Evolutionary conservation across 2,113 vertebrate species (phyloP), one percentile per base, ranked within the genome.

Genomic region (Cariama cristata): DNA sequence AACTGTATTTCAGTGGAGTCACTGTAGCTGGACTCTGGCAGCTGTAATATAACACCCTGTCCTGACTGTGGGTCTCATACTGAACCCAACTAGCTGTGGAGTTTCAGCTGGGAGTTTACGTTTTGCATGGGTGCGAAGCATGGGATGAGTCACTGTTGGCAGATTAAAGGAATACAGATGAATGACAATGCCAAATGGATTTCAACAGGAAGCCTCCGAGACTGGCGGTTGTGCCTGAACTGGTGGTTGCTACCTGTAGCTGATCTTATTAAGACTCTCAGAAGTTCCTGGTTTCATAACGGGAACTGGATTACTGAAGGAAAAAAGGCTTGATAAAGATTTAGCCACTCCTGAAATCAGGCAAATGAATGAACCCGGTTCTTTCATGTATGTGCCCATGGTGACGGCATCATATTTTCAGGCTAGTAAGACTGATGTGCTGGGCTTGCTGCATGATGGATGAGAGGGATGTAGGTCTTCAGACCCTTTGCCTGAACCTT

Each of bases 1-100:
- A 97, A 89, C 66, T 73, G 0, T 95, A 96, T 91, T 96, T 95
- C 91, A 94, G 53, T 68, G 76, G 40, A 86, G 44, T 55, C 76
- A 87, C 33, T 0, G 0, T 32, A 52, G 75, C 44, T 68, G 88
- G 60, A 67, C 80, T 64, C 19, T 82, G 88, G 69, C 92, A 95
- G 79, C 40, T 84, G n/a, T 53, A 71, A 91, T 95, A 84, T 80
- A 95, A 82, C 23, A 87, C 20, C 38, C 28, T 76, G 6, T n/a
- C 47, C 63, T 52, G 75, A 38, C 64, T 13, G 4, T 77, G 71
- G 93, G 62, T 49, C 21, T 40, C 49, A 15, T 33, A n/a, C 60
- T 88, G 71, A 87, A 14, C 32, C 6, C 23, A 38, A 32, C 17
- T 12, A 38, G 40, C 19, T 59, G 24, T 11, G 16, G 44, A 44